Evolutionary conservation across 2,113 vertebrate genomes (phyloP), one percentile per base, ranked within the genome.

Genomic region (Petaurus breviceps): DNA sequence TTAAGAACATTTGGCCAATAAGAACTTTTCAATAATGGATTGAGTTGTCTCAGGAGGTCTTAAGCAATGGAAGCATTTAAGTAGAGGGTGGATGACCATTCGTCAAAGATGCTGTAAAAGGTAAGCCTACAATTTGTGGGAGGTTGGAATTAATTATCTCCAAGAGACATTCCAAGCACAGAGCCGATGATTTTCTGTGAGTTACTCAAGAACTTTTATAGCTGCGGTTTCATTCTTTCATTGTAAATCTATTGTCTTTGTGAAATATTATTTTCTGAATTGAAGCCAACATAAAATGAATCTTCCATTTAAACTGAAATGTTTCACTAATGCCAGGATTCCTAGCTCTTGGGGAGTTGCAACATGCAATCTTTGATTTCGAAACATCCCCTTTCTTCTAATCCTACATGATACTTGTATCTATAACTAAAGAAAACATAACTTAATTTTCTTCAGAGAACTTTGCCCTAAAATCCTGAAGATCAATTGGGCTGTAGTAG

Each of bases 171-270:
- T 68, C 55, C 47, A 37, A 68, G 26, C 49, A 47, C n/a, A 51
- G 22, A 51, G 50, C 12, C 57, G n/a, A 28, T 51, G 3, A 57
- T 84, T 84, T 51, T 93, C 92, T 54, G 54, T 55, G 52, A 55
- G 55, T 46, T 52, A 49, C 14, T 91, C 31, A 50, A n/a, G n/a
- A 51, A 6, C 22, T 61, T 61, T 61, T 47, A 14, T 47, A 46
- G 51, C 1, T 92, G 90, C 57, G 46, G 84, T 92, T 96, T 90
- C 51, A 46, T 90, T 84, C 51, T 93, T 90, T 93, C n/a, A 57
- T 89, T 84, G 93, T 94, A 43, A 68, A 54, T 92, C 68, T 92
- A 49, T 90, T 93, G 47, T 68, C 19, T 23, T 28, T 11, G 16
- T 50, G n/a, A 92, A 54, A 19, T 43, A 68, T 52, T 84, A 90